These are phyloP conservation scores for Oscheius sp. DNA, from an alignment of 1,140 invertebrate species.

Conservation along the genomic window DNA sequence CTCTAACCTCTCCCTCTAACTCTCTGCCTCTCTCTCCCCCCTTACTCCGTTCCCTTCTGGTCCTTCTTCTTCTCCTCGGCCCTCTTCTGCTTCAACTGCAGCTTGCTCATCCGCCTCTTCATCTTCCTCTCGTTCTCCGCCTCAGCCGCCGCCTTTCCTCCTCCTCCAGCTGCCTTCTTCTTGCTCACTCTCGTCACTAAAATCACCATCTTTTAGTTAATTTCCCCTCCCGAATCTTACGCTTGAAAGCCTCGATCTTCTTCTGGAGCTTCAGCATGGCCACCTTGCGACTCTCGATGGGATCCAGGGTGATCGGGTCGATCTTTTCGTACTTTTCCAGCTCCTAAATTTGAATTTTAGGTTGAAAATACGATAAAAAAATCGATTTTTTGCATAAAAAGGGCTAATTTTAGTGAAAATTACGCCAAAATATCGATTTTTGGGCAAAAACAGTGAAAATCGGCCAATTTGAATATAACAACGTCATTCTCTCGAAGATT, in stretches of 20 bases:
- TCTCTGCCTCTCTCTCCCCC: background rate
- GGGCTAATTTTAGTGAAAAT: too few species aligned
- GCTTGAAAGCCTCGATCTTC: conserved; percentile 22
- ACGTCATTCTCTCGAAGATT: too few species aligned
- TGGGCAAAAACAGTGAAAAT: too few species aligned
- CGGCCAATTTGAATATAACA: too few species aligned
- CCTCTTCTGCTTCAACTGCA: conserved; percentile 25
- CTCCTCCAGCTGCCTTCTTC: background rate
- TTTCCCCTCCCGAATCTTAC: background rate
- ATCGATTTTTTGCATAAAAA: too few species aligned
- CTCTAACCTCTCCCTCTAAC: background rate
- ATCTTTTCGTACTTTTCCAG: conserved; percentile 19
- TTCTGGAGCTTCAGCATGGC: conserved; percentile 28
- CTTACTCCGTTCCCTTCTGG: background rate
- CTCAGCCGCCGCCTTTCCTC: background rate
- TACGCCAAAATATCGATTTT: too few species aligned
- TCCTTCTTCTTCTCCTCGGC: conserved; percentile 15
- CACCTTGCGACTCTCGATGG: conserved; percentile 19
- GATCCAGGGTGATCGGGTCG: conserved; percentile 8
- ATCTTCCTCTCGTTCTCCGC: background rate
- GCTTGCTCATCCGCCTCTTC: conserved; percentile 30
- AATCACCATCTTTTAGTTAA: conserved; percentile 1
- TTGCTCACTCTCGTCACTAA: conserved; percentile 7
- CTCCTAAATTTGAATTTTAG: background rate
- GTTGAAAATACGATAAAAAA: background rate